Percentiles rank a stretch among this genome's conserved stretches.
Evolutionary conservation across 2,888 invertebrate genomes (phyloP).

Genomic region (Drosophila crucigera): DNA sequence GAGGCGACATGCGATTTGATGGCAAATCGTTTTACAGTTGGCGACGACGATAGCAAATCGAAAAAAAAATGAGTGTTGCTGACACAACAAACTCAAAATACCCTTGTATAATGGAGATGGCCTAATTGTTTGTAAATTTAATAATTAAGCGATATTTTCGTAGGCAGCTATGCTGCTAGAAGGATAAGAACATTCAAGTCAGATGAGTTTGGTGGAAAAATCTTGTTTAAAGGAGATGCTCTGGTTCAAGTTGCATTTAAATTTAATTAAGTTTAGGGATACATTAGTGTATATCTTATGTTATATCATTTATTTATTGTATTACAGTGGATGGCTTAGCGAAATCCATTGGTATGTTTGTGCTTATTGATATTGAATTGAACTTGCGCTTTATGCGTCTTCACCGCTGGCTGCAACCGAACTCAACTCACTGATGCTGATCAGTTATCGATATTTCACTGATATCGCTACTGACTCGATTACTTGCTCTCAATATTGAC

Average conservation of each 20-base stretch:
- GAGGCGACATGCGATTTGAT: conserved; percentile 71
- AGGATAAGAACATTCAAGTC: neutral
- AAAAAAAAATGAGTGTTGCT: conserved; percentile 4
- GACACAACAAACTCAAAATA: neutral
- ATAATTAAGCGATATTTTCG: neutral
- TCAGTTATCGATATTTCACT: neutral
- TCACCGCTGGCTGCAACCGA: neutral
- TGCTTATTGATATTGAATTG: neutral
- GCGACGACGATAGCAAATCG: conserved; percentile 39
- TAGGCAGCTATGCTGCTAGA: neutral
- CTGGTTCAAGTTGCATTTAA: neutral
- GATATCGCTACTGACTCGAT: neutral
- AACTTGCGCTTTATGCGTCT: neutral
- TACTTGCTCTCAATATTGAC: neutral
- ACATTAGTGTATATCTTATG: neutral
- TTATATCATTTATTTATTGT: neutral
- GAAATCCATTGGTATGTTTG: neutral
- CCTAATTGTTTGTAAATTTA: neutral
- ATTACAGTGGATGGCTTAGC: fast-evolving
- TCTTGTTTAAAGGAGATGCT: fast-evolving
- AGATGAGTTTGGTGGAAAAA: neutral
- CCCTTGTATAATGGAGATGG: neutral
- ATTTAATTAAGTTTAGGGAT: neutral
- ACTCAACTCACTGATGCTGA: neutral
- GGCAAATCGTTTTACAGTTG: conserved; percentile 73